Base-by-base conservation (phyloP, 2,888 invertebrate genomes). In the Tetragonula carbonaria region DNA sequence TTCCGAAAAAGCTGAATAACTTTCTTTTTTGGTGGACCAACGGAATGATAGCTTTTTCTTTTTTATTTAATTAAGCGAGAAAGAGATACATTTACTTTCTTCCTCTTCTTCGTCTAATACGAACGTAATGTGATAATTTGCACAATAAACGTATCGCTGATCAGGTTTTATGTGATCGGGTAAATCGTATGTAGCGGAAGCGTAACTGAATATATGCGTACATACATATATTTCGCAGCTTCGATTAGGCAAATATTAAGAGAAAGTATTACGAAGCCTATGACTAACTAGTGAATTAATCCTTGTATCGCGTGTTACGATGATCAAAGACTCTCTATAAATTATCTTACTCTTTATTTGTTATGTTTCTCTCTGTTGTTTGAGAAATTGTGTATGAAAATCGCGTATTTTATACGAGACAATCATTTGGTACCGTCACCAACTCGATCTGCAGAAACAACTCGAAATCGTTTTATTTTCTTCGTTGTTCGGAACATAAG, bases 121-220 rank as follows among this genome's bases (percentile, higher is more conserved):
- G 57, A 87, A 84, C 63, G 62, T 78, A 72, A 86, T 90, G 90
- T 88, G 86, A 90, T 90, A 90, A 87, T 87, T 84, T 79, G 82
- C 86, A 90, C 81, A 88, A 90, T 88, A 90, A 86, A 67, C 59
- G 70, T 51, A 76, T 79, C 21, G 21, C 68, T 77, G 57, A 80
- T 79, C 63, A 70, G 62, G 65, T 77, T 78, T 73, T 8, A 80
- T 85, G 33, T 75, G 79, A 85, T 82, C 72, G 55, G 57, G 71
- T 57, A 67, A 70, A 78, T 62, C 51, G 74, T 67, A 73, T 55
- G 77, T 68, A 73, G 33, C 73, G 76, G 70, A 71, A 23, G 59
- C 66, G 50, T 75, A 74, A 57, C 63, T 45, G 33, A n/a, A 71
- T 53, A 70, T 28, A 63, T 50, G 45, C 28, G 14, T 38, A 70